Base-by-base conservation (phyloP, 2,888 invertebrate species). In the Aleiodes leptofemur region DNA sequence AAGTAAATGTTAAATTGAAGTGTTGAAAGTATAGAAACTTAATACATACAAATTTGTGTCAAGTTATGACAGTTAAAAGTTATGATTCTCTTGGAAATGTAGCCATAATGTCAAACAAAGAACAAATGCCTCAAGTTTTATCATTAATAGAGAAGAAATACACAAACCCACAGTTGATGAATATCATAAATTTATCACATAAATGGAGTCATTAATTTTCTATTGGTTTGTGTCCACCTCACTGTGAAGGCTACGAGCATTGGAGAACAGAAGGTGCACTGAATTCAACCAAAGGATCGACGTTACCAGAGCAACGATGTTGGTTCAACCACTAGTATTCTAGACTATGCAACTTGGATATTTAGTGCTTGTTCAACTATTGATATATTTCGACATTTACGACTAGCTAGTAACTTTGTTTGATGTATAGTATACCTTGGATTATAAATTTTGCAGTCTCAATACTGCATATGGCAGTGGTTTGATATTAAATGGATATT, bases 301-400 rank as follows among this genome's bases (percentile, higher is more conserved):
- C 38, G 48, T 51, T 51, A 50, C 29, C 29, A 31, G 64, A 64
- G 53, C 64, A 56, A 70, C 48, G 53, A 53, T 14, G 50, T 56
- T 74, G 59, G 55, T 73, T 73, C 59, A 31, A 23, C 56, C 59
- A 34, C 61, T 34, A 59, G 75, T 50, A 51, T 73, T 61, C 72
- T 74, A 76, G 73, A 74, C 72, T 72, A 69, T 59, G 66, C 74
- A 64, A 61, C 73, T 68, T 74, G 77, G 81, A 83, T 86, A 84
- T 84, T 83, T 83, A 82, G 79, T 80, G 80, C 81, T 78, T 76
- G 77, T 76, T 76, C 80, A 77, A 81, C 85, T 85, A 87, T 86
- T 86, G 86, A 87, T 88, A 85, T 86, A 87, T 86, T 86, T 84
- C 82, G 86, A 86, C 86, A 77, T 88, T 88, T 87, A 88, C 87